Conservation (phyloP, 1,140 invertebrate species). For the Drosophila jambulina region DNA sequence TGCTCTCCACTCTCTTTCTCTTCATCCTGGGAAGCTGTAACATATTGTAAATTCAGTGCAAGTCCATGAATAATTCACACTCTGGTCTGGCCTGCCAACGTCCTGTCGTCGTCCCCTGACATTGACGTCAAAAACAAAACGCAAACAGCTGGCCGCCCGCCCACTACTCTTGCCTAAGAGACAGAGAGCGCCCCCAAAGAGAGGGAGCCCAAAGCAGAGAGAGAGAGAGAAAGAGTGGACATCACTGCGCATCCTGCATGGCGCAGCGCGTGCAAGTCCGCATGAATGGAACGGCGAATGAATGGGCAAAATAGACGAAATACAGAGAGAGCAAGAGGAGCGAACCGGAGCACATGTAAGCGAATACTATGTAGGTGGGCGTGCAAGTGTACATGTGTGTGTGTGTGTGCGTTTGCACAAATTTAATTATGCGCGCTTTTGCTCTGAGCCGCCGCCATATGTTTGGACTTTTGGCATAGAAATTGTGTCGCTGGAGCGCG, state of each 20-base stretch:
- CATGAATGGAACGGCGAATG: constrained; percentile 73
- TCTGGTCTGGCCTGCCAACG: constrained; percentile 37
- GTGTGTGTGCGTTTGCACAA: constrained; percentile 47
- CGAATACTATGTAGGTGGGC: constrained; percentile 32
- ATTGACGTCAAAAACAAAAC: constrained; percentile 76
- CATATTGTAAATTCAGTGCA: constrained; percentile 64
- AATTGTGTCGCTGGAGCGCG: constrained; percentile 63
- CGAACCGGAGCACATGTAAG: constrained; percentile 38
- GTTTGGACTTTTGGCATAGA: constrained; percentile 73
- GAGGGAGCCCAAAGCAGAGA: constrained; percentile 30
- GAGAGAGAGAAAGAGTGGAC: constrained; percentile 20
- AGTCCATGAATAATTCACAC: constrained; percentile 76
- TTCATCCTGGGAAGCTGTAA: constrained; percentile 9
- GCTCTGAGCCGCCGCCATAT: constrained; percentile 52
- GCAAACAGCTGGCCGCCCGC: constrained; percentile 68
- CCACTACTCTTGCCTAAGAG: constrained; percentile 58
- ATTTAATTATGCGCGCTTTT: constrained; percentile 78
- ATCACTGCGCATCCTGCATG: constrained; percentile 73
- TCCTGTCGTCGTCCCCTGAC: constrained; percentile 53
- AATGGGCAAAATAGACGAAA: constrained; percentile 48
- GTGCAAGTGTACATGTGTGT: background rate
- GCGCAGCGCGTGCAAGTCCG: constrained; percentile 79
- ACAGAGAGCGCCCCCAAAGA: constrained; percentile 24
- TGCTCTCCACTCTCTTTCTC: background rate
- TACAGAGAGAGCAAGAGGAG: constrained; percentile 25